phyloP scores from a whole-genome alignment of 2,113 vertebrate genomes.

The Rhynchomys soricoides region DNA sequence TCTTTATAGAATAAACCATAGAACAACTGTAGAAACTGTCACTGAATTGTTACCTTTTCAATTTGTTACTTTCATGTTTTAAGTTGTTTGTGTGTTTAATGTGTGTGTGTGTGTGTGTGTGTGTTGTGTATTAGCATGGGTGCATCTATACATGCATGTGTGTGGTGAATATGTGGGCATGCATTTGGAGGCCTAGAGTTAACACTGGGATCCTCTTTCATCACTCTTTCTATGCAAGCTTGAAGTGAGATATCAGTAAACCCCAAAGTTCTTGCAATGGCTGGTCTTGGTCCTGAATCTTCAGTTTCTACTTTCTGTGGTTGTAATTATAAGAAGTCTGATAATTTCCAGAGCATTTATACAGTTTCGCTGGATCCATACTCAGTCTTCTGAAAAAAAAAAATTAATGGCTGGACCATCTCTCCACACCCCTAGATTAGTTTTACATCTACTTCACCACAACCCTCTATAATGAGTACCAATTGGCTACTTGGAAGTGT shows the following conservation, averaged over 20 bases:
- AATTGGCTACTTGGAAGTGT: background rate
- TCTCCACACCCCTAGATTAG: fast-evolving
- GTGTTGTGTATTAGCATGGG: background rate
- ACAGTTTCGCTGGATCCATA: background rate
- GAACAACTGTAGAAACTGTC: background rate
- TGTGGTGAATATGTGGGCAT: too few species aligned
- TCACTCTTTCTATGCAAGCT: too few species aligned
- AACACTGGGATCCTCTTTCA: background rate
- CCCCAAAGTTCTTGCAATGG: background rate
- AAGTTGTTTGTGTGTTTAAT: background rate
- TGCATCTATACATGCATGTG: background rate
- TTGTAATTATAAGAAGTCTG: background rate
- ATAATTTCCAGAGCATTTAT: background rate
- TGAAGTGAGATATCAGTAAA: background rate
- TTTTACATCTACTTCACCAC: background rate
- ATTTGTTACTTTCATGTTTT: background rate
- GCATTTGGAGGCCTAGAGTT: too few species aligned
- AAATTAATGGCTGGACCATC: background rate
- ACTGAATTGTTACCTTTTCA: background rate
- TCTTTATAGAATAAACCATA: background rate
- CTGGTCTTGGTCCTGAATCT: background rate
- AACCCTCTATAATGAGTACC: too few species aligned
- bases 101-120: background rate
- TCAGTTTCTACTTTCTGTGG: background rate
- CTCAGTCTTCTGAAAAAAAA: background rate